Conservation (phyloP, 1,140 invertebrate species). For the Drosophila subpulchrella region DNA sequence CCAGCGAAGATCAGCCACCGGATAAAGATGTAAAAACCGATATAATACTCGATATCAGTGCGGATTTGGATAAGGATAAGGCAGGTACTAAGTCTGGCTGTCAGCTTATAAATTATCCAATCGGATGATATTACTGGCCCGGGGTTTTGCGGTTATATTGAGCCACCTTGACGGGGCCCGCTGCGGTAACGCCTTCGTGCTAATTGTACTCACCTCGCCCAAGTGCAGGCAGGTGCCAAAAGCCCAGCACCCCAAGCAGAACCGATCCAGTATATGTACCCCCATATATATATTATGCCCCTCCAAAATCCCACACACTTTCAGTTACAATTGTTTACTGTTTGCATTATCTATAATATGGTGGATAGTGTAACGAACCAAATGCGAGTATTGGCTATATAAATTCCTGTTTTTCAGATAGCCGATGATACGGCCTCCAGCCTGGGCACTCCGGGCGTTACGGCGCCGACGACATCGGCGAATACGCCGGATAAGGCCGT, state of each 20-base stretch:
- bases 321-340: slow-evolving; percentile 20
- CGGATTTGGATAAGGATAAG: slow-evolving; percentile 44
- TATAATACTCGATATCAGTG: slow-evolving; percentile 3
- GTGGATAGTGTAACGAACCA: background rate
- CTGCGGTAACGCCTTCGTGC: slow-evolving; percentile 25
- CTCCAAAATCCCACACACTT: background rate
- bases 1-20: background rate
- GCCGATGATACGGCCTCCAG: slow-evolving; percentile 59
- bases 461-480: slow-evolving; percentile 30
- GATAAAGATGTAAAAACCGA: background rate
- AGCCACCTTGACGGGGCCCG: slow-evolving; percentile 20
- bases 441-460: slow-evolving; percentile 23
- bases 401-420: slow-evolving; percentile 30
- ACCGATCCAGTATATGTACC: background rate
- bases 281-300: background rate
- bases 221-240: slow-evolving; percentile 38
- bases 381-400: background rate
- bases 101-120: background rate
- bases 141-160: slow-evolving; percentile 15
- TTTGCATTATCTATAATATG: slow-evolving; percentile 21
- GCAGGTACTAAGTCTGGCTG: slow-evolving; percentile 58
- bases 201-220: slow-evolving; percentile 48
- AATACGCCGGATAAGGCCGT: slow-evolving; percentile 38
- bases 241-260: slow-evolving; percentile 7
- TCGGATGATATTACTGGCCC: background rate